Percentiles rank a stretch among this genome's conserved stretches.
Evolutionary conservation across 1,140 invertebrate genomes (phyloP).

Genomic region (Caenorhabditis latens): DNA sequence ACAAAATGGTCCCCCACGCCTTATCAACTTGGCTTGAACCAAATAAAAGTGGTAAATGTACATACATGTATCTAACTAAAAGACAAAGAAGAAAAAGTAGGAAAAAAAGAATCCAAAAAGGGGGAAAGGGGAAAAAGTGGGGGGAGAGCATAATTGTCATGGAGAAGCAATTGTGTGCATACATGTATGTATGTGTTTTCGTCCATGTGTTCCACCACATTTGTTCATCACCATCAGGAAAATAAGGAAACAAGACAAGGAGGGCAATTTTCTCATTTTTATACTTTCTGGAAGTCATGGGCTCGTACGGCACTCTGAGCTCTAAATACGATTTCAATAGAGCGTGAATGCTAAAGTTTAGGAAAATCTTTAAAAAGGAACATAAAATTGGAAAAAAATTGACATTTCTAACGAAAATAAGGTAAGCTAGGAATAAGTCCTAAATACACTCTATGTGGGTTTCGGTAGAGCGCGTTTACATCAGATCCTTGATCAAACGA

Average conservation of each 20-base stretch:
- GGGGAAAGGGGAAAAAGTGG: not conserved
- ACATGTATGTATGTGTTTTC: not conserved
- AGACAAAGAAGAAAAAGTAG: not conserved
- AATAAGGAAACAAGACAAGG: not conserved
- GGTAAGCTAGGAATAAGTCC: too few relatives aligned
- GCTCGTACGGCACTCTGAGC: too few relatives aligned
- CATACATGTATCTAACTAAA: not conserved
- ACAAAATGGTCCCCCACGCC: slow-evolving; percentile 13
- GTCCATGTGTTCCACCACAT: not conserved
- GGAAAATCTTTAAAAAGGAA: too few relatives aligned
- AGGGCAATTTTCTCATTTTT: not conserved
- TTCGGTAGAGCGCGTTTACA: too few relatives aligned
- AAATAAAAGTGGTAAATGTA: not conserved
- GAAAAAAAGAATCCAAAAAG: not conserved
- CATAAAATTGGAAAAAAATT: too few relatives aligned
- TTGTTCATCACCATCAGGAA: not conserved
- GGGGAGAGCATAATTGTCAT: slow-evolving; percentile 23
- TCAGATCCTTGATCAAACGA: too few relatives aligned
- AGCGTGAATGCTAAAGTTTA: too few relatives aligned
- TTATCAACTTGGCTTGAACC: not conserved
- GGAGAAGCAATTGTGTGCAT: slow-evolving; percentile 9
- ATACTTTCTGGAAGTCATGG: too few relatives aligned
- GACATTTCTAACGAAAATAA: too few relatives aligned
- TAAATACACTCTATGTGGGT: too few relatives aligned
- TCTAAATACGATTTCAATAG: too few relatives aligned